Percentiles rank a stretch among this genome's conserved stretches.
phyloP scores from a whole-genome alignment of 23 tunicate genomes.

The Ciona savignyi region DNA sequence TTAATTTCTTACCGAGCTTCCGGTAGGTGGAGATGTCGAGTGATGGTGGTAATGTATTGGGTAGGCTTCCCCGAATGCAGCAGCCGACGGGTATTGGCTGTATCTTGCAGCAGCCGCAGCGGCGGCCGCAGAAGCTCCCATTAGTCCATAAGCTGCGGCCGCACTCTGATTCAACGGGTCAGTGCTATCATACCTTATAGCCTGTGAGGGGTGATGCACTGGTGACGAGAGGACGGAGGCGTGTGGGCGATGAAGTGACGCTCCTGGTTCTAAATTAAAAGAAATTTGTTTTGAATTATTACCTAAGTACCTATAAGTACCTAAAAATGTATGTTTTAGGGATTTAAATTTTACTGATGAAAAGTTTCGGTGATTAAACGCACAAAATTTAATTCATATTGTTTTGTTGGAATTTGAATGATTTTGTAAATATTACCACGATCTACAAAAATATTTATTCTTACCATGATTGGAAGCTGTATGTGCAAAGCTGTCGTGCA shows the following conservation, averaged over 20 bases:
- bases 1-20: constrained; percentile 37
- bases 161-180: constrained; percentile 57
- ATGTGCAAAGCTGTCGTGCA: constrained; percentile 30
- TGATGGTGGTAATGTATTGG: constrained; percentile 47
- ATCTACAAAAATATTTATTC: no score
- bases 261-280: background rate
- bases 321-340: no score
- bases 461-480: constrained; percentile 9
- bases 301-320: no score
- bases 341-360: no score
- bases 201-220: constrained; percentile 44
- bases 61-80: constrained; percentile 63
- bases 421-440: no score
- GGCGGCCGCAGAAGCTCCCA: constrained; percentile 84
- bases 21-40: constrained; percentile 29
- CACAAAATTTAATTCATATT: no score
- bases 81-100: constrained; percentile 57
- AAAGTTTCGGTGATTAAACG: no score
- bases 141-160: constrained; percentile 73
- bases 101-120: constrained; percentile 70
- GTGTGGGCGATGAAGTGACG: constrained; percentile 44
- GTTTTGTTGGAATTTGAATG: no score
- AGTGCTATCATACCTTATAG: constrained; percentile 54
- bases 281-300: no score
- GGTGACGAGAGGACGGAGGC: constrained; percentile 49